phyloP scores from a whole-genome alignment of 2,888 invertebrate genomes.

The Tuberolachnus salignus region DNA sequence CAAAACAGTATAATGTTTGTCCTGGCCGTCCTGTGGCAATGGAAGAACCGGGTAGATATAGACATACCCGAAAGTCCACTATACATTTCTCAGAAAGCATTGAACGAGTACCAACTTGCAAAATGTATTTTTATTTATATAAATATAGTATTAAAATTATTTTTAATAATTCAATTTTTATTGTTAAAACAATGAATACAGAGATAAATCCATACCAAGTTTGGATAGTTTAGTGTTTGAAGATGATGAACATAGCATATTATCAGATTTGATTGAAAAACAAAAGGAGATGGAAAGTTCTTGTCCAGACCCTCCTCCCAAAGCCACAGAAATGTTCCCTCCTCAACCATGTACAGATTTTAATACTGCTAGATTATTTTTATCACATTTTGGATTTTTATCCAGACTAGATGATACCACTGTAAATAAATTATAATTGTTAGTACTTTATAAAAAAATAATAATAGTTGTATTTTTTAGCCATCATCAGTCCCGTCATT shows the following conservation, averaged over 20 bases:
- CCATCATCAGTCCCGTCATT: constrained; percentile 49
- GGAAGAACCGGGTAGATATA: constrained; percentile 72
- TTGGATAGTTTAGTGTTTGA: constrained; percentile 77
- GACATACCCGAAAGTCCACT: constrained; percentile 69
- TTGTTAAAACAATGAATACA: constrained; percentile 61
- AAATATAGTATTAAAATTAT: constrained; percentile 12
- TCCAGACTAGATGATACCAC: constrained; percentile 66
- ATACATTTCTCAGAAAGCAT: constrained; percentile 81
- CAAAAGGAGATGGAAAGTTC: constrained; percentile 60
- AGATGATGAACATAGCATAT: constrained; percentile 65
- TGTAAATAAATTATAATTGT: constrained; percentile 60
- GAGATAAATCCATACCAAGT: constrained; percentile 88
- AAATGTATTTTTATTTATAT: constrained; percentile 70
- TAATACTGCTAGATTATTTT: constrained; percentile 91
- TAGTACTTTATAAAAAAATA: no score
- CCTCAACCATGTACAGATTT: constrained; percentile 88
- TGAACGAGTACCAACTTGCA: constrained; percentile 78
- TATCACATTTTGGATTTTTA: constrained; percentile 94
- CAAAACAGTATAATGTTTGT: constrained; percentile 65
- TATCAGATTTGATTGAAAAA: constrained; percentile 62
- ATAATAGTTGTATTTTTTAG: constrained; percentile 5
- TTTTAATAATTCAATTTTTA: not conserved
- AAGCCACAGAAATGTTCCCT: constrained; percentile 63
- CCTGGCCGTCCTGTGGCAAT: constrained; percentile 77
- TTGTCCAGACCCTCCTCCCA: constrained; percentile 41